These are phyloP conservation scores for Hyalella azteca DNA, from an alignment of 2,888 invertebrate species.

Conservation along the genomic window DNA sequence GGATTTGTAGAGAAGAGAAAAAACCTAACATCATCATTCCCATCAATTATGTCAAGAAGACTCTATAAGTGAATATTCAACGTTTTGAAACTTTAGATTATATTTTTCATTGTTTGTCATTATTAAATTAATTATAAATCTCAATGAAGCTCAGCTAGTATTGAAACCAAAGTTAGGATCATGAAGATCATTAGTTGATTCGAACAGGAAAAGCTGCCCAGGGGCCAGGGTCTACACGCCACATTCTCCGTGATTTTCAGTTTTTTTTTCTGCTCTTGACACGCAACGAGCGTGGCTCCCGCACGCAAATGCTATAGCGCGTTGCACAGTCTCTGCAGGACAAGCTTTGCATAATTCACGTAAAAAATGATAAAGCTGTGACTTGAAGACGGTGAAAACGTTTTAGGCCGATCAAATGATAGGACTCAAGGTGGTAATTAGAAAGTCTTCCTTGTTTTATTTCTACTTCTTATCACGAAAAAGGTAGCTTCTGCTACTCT, in stretches of 20 bases:
- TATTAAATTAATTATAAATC: too few species aligned
- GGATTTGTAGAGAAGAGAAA: too few species aligned
- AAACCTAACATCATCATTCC: too few species aligned
- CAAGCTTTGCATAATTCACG: not conserved
- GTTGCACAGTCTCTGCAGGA: not conserved
- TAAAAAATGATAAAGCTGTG: not conserved
- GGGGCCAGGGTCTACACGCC: slow-evolving; percentile 3
- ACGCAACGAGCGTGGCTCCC: not conserved
- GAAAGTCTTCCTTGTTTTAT: not conserved
- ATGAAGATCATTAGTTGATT: slow-evolving; percentile 3
- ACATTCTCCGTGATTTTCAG: slow-evolving; percentile 10
- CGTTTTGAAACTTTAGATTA: too few species aligned
- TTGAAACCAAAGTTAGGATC: too few species aligned
- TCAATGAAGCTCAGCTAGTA: too few species aligned
- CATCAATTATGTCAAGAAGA: too few species aligned
- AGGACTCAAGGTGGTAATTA: not conserved
- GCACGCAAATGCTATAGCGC: slow-evolving; percentile 14
- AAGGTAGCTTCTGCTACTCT: too few species aligned
- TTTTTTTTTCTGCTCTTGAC: slow-evolving; percentile 7
- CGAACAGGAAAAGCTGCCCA: not conserved
- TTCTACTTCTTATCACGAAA: not conserved
- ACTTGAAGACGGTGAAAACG: not conserved
- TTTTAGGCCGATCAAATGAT: not conserved
- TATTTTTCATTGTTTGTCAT: too few species aligned
- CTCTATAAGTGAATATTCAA: too few species aligned